Conservation (phyloP, 2,113 vertebrate genomes). For the Morphnarchus princeps region DNA sequence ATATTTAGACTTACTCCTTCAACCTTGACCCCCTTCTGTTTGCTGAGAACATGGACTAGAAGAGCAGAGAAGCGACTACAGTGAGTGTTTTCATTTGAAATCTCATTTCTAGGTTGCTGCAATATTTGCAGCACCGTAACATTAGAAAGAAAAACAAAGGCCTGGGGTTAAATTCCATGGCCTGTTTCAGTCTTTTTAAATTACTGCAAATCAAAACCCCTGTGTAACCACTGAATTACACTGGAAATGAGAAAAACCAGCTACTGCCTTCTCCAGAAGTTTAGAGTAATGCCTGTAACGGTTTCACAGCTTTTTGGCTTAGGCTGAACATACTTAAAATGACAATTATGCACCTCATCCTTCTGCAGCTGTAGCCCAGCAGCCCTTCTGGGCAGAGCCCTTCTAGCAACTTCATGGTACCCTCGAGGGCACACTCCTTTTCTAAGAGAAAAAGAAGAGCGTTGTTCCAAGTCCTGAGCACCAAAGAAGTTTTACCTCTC, state of each 20-base stretch:
- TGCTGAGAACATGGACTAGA: background rate
- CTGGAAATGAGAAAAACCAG: background rate
- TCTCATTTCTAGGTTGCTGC: background rate
- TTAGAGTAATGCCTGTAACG: background rate
- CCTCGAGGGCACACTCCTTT: background rate
- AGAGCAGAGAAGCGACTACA: background rate
- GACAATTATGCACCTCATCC: accelerated
- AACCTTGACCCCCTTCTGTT: background rate
- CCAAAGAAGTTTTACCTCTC: background rate
- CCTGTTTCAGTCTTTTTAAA: background rate
- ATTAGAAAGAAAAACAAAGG: background rate
- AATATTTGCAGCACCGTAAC: background rate
- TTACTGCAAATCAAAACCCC: background rate
- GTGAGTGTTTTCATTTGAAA: background rate
- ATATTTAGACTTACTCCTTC: background rate
- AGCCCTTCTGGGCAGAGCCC: background rate
- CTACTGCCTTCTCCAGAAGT: background rate
- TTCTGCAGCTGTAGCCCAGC: background rate
- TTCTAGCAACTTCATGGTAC: background rate
- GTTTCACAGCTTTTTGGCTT: background rate
- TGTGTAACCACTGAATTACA: background rate
- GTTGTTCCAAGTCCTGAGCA: accelerated
- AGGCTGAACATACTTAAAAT: background rate
- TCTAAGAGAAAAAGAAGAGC: background rate
- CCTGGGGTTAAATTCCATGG: background rate